Percentiles rank a stretch among this genome's conserved stretches.
Evolutionary conservation across 2,888 invertebrate genomes (phyloP).

Genomic region (Malthinus seriepunctatus): DNA sequence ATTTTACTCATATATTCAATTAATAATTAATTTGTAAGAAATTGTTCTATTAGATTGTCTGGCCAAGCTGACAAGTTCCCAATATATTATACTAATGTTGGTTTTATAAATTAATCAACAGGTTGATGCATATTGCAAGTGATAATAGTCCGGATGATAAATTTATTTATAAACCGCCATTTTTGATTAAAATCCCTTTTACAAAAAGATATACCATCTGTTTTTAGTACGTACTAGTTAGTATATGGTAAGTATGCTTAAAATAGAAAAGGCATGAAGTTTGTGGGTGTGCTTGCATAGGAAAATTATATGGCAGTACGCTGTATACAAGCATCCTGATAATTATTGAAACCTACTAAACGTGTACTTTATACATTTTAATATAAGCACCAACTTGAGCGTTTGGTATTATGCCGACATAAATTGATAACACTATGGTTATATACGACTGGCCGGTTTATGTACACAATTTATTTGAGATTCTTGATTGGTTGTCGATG

Average conservation of each 20-base stretch:
- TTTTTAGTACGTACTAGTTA: neutral
- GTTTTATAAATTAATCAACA: too few species aligned
- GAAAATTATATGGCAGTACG: conserved; percentile 34
- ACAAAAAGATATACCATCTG: conserved; percentile 1
- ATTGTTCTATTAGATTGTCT: too few species aligned
- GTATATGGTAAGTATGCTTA: conserved; percentile 5
- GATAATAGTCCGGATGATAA: too few species aligned
- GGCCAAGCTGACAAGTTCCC: too few species aligned
- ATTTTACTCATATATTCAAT: too few species aligned
- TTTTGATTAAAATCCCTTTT: conserved; percentile 1
- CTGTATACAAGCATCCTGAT: conserved; percentile 22
- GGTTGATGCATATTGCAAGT: too few species aligned
- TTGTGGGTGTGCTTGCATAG: conserved; percentile 34
- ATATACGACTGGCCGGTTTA: conserved; percentile 32
- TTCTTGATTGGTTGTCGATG: conserved; percentile 30
- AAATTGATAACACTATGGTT: conserved; percentile 34
- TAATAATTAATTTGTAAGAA: too few species aligned
- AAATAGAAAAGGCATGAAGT: conserved; percentile 24
- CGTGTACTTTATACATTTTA: neutral
- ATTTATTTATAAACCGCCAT: neutral
- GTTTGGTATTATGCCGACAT: conserved; percentile 31
- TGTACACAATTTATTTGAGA: conserved; percentile 33
- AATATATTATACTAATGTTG: too few species aligned
- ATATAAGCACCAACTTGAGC: conserved; percentile 13
- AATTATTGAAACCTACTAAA: conserved; percentile 1